Evolutionary conservation across 2,888 invertebrate genomes (phyloP).

Genomic region (Parnassius mnemosyne): DNA sequence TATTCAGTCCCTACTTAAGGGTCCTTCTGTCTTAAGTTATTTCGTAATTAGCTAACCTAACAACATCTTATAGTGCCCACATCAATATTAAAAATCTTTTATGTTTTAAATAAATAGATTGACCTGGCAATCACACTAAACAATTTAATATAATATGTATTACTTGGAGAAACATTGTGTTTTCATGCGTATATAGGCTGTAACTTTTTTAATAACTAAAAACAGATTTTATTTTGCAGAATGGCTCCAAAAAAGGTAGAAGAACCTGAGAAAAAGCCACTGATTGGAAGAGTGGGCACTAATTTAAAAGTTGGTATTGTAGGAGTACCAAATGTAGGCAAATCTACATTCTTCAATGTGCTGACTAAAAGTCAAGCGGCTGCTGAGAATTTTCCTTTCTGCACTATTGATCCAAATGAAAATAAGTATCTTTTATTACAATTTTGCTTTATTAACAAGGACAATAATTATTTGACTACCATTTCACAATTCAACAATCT

Average conservation of each 20-base stretch:
- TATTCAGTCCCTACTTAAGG: too few relatives aligned
- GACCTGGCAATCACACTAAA: too few relatives aligned
- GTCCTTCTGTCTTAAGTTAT: too few relatives aligned
- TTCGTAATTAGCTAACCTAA: too few relatives aligned
- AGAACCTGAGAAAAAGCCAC: conserved; percentile 92
- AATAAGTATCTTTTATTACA: conserved; percentile 88
- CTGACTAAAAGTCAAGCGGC: conserved; percentile 98
- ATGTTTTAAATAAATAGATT: too few relatives aligned
- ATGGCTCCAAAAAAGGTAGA: conserved; percentile 95
- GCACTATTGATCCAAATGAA: conserved; percentile 99
- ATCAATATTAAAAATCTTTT: too few relatives aligned
- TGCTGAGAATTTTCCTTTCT: conserved; percentile 99
- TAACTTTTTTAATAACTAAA: too few relatives aligned
- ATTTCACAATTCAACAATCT: not conserved
- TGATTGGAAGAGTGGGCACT: conserved; percentile 97
- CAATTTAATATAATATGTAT: too few relatives aligned
- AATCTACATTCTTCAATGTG: conserved; percentile 99
- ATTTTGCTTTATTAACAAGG: not conserved
- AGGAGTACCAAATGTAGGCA: conserved; percentile 98
- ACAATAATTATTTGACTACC: not conserved
- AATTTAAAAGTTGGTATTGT: conserved; percentile 98
- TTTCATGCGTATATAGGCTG: too few relatives aligned
- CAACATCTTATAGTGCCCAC: too few relatives aligned
- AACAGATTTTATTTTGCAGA: conserved; percentile 42
- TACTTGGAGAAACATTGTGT: too few relatives aligned